Conservation (phyloP, 1,140 invertebrate genomes). For the Elysia chlorotica region DNA sequence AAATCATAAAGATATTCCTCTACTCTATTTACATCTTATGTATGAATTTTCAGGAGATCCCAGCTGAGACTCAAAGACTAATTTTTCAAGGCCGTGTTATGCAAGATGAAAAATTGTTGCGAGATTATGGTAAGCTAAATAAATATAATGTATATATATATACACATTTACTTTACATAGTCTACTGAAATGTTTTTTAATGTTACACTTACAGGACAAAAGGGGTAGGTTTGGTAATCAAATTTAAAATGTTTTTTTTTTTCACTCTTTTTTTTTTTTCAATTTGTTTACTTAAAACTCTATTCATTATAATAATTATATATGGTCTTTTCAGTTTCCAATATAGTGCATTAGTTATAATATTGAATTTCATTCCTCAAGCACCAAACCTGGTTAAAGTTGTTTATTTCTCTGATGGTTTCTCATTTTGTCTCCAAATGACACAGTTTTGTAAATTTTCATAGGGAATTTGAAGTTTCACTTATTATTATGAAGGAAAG, state of each 20-base stretch:
- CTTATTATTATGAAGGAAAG: too few species aligned
- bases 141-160: not conserved
- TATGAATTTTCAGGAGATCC: constrained; percentile 67
- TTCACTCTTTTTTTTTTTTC: constrained; percentile 1
- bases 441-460: too few species aligned
- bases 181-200: not conserved
- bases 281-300: not conserved
- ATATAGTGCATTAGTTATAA: not conserved
- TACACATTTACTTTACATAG: not conserved
- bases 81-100: constrained; percentile 92
- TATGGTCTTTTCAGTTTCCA: not conserved
- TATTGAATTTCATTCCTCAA: too few species aligned
- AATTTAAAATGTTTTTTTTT: not conserved
- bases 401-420: too few species aligned
- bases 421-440: too few species aligned
- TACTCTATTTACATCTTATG: not conserved
- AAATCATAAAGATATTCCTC: not conserved
- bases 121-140: constrained; percentile 78
- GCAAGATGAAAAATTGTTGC: constrained; percentile 85
- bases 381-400: too few species aligned
- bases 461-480: too few species aligned
- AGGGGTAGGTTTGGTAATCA: not conserved
- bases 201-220: not conserved
- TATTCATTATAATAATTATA: not conserved
- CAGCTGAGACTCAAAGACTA: constrained; percentile 81